Evolutionary conservation across 2,797 vertebrate species (phyloP).

Genomic region (Sebastes iracundus): DNA sequence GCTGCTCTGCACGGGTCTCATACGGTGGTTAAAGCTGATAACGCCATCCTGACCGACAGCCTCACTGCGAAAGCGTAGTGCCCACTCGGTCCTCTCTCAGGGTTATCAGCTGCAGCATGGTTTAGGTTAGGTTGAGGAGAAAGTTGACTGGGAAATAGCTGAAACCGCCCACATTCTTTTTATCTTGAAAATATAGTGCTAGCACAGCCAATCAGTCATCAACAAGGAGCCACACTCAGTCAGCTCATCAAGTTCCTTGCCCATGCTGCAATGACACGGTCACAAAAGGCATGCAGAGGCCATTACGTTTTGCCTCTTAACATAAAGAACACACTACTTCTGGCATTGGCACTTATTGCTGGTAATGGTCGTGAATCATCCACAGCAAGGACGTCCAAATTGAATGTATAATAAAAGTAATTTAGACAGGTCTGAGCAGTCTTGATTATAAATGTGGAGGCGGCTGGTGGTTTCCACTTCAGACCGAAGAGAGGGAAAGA

Average conservation of each 20-base stretch:
- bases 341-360: background rate
- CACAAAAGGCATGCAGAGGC: background rate
- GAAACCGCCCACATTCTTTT: background rate
- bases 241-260: background rate
- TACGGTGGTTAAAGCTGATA: too few species aligned
- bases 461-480: background rate
- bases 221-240: background rate
- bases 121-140: background rate
- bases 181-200: background rate
- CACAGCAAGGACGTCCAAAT: background rate
- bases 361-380: background rate
- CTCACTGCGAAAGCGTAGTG: accelerated
- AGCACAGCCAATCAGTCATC: background rate
- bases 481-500: background rate
- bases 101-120: background rate
- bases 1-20: accelerated
- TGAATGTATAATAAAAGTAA: background rate
- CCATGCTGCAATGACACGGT: background rate
- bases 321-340: background rate
- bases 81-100: too few species aligned
- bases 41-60: accelerated
- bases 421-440: background rate
- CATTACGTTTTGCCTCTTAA: background rate
- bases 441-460: background rate
- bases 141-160: background rate